These are phyloP conservation scores for Amiota mariae DNA, from an alignment of 2,888 invertebrate genomes.

Conservation along the genomic window DNA sequence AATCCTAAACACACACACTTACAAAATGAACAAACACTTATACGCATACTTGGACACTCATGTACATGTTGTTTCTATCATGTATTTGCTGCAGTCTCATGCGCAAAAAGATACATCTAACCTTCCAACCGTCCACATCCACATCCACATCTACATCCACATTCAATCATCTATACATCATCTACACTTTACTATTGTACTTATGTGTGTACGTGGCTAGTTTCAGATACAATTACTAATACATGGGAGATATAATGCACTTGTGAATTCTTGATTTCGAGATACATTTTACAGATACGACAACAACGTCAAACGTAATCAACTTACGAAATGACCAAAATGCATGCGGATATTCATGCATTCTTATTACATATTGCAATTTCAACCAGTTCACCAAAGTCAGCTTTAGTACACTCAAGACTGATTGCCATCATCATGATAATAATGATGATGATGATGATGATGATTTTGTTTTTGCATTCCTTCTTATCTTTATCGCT, in stretches of 20 bases:
- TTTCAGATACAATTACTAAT: not conserved
- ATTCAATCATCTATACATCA: not conserved
- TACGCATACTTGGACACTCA: not conserved
- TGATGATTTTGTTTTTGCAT: not conserved
- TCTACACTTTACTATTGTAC: not conserved
- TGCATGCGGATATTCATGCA: constrained; percentile 21
- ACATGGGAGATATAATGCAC: not conserved
- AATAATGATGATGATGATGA: too few species aligned
- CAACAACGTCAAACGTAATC: constrained; percentile 18
- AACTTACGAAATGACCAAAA: constrained; percentile 25
- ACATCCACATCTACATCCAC: not conserved
- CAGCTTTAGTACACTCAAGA: not conserved
- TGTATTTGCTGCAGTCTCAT: not conserved
- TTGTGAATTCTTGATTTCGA: not conserved
- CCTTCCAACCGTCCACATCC: too few species aligned
- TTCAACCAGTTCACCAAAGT: not conserved
- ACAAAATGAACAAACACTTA: not conserved
- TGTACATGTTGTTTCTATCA: not conserved
- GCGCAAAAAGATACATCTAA: not conserved
- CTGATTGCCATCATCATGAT: not conserved
- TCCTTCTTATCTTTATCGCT: constrained; percentile 23
- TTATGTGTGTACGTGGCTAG: not conserved
- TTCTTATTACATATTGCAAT: constrained; percentile 14
- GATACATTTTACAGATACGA: constrained; percentile 27
- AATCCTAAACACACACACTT: not conserved